A percentile compares a stretch with the other conserved stretches of the same genome.
Evolutionary conservation across 2,888 invertebrate species (phyloP).

Genomic region (Zelleria hepariella): DNA sequence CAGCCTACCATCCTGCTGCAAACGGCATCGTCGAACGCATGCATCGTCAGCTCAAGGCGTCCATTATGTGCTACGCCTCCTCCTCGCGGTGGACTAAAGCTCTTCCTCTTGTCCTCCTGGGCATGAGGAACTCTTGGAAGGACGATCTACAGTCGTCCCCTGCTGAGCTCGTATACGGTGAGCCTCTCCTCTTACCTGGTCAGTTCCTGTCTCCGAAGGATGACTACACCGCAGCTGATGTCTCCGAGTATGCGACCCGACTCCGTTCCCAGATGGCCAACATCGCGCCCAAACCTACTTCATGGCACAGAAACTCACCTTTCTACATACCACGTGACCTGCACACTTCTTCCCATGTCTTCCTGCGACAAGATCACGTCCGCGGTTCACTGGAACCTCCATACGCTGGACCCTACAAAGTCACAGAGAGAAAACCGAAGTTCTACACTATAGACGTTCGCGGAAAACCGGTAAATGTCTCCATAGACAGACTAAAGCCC

Average conservation of each 20-base stretch:
- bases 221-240: not conserved
- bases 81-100: too few relatives aligned
- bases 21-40: too few relatives aligned
- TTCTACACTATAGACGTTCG: constrained; percentile 1
- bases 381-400: constrained; percentile 7
- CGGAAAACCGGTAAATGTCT: not conserved
- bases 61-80: too few relatives aligned
- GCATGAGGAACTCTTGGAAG: too few relatives aligned
- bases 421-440: constrained; percentile 2
- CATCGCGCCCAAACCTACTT: not conserved
- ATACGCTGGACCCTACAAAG: constrained; percentile 11
- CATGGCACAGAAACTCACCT: not conserved
- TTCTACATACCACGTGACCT: not conserved
- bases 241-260: not conserved
- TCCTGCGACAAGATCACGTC: not conserved
- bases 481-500: constrained; percentile 5
- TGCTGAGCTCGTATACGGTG: too few relatives aligned
- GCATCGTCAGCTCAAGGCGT: too few relatives aligned
- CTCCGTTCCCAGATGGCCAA: not conserved
- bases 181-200: too few relatives aligned
- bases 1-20: too few relatives aligned
- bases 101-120: too few relatives aligned
- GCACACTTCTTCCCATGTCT: not conserved
- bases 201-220: too few relatives aligned
- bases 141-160: too few relatives aligned